Conservation (phyloP, 2,797 vertebrate genomes). For the Rhinatrema bivittatum region DNA sequence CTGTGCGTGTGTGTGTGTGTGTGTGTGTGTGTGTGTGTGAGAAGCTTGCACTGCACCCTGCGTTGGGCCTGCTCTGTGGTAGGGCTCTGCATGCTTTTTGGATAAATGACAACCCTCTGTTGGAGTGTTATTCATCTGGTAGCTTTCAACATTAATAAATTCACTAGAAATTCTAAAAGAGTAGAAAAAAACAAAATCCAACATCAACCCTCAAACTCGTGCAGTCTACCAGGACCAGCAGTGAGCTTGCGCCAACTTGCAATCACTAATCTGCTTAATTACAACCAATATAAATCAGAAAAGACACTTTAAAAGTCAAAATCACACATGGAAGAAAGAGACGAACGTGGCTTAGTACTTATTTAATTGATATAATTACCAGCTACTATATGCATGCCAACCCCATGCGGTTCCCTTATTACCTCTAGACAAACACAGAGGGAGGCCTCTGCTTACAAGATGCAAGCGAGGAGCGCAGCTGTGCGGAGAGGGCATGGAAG, state of each 20-base stretch:
- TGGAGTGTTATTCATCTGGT: no score
- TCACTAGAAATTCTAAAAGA: no score
- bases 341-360: no score
- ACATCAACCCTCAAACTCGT: no score
- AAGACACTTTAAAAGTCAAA: slow-evolving; percentile 36
- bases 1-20: no score
- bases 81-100: no score
- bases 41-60: no score
- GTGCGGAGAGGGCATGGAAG: slow-evolving; percentile 29
- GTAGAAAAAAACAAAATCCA: slow-evolving; percentile 35
- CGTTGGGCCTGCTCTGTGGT: no score
- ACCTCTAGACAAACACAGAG: slow-evolving; percentile 28
- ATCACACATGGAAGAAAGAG: slow-evolving; percentile 47
- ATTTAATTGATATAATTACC: slow-evolving; percentile 62
- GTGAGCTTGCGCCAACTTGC: slow-evolving; percentile 42
- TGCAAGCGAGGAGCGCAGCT: no score
- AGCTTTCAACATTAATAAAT: no score
- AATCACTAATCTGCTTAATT: slow-evolving; percentile 45
- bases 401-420: slow-evolving; percentile 19
- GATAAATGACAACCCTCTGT: no score
- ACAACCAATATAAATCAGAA: slow-evolving; percentile 55
- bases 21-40: no score
- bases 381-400: slow-evolving; percentile 51
- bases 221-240: slow-evolving; percentile 25
- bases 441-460: slow-evolving; percentile 35